Evolutionary conservation across 2,797 vertebrate genomes (phyloP), one percentile per base, ranked within the genome.

Genomic region (Cheirogaleus major): DNA sequence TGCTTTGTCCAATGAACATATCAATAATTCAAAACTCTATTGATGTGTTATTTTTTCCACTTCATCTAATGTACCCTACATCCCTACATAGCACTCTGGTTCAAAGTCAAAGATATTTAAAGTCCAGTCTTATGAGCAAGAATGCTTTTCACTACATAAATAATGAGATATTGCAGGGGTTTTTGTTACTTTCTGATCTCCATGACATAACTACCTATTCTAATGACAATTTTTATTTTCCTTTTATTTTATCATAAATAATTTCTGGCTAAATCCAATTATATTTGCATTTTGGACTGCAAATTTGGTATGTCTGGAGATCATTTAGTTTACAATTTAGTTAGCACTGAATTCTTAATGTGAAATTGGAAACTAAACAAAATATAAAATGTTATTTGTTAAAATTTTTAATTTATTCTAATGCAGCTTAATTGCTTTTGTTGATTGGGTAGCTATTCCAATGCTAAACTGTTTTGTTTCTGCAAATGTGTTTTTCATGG

Each of bases 11-110:
- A 52, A 73, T 23, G 7, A 82, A 43, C 20, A 0, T 81, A 93
- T 83, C 73, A 95, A 92, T 97, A 96, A 97, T 97, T 96, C 65
- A 97, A 41, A 97, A 41, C 4, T 82, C 52, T 93, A 83, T 35
- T 0, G 0, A 72, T 65, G 5, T 2, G 18, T 85, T 30, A 70
- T 73, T 97, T 97, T 95, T 20, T 35, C 61, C 4, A 69, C n/a
- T 97, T 96, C 87, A 83, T 92, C 67, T 91, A 91, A 83, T 89
- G 9, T 23, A 41, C 76, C 65, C 11, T 70, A 65, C 32, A 17
- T 65, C 30, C 14, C 30, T 7, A 32, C 45, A 27, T 1, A 76
- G 50, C 97, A 86, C 18, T 76, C 30, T 72, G 9, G 41, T 95
- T 85, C 95, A 70, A 81, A 92, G 91, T 69, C 45, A 85, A 65